Evolutionary conservation across 2,797 vertebrate species (phyloP), one percentile per base, ranked within the genome.

Genomic region (Luscinia megarhynchos): DNA sequence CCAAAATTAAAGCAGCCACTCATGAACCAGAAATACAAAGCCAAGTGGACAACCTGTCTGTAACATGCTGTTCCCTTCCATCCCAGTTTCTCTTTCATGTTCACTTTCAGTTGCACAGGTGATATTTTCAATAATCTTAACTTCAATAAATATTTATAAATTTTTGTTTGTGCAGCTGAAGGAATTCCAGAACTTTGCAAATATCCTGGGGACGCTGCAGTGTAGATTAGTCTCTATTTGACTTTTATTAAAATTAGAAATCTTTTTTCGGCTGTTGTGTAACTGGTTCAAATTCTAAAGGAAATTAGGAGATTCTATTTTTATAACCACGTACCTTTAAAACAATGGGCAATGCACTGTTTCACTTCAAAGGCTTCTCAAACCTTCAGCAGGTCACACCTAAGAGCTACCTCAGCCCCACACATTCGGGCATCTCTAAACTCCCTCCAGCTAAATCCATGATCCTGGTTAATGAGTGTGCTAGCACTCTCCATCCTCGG

Each of bases 201-300:
- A 94, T 64, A 38, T 90, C 93, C 97, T 18, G 21, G 85, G 90
- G 95, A 95, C 75, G 67, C 2, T 63, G 70, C 8, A 4, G 30
- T 21, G 22, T 20, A 73, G 74, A 58, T 88, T 80, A 94, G 43
- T 40, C 43, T 58, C 63, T 87, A 34, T 70, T 91, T 82, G 50
- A 89, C 61, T 85, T 97, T 73, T 92, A 93, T 90, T 95, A 91
- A 95, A 95, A 97, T 61, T 72, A 61, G 40, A 76, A 78, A 77
- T 94, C 34, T 77, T 90, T 84, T 94, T 91, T 78, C 23, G 19
- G 77, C 84, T 87, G 79, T 92, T 90, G 40, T 74, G 41, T 55
- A 87, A 83, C 77, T 84, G 46, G 2, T 87, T 63, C 40, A 67
- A 74, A 36, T 62, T 94, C 77, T 89, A 86, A 95, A 96, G 78